A percentile compares a stretch with the other conserved stretches of the same genome.
These are phyloP conservation scores for Cynaeus angustus DNA, from an alignment of 2,888 invertebrate genomes.

Conservation along the genomic window DNA sequence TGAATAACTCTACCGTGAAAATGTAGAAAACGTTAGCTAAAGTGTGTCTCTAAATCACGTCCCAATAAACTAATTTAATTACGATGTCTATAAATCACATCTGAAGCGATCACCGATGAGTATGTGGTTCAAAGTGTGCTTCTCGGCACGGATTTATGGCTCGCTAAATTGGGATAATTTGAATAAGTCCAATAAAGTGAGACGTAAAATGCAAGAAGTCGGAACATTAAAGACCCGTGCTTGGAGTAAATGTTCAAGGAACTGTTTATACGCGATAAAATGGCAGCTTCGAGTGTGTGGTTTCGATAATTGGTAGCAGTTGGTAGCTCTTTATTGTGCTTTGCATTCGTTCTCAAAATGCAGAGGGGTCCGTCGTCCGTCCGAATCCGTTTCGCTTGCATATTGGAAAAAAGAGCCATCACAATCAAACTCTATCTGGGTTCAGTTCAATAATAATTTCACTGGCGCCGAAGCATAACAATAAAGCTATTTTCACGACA, in stretches of 20 bases:
- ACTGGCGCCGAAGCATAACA: conserved; percentile 42
- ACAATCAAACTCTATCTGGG: conserved; percentile 16
- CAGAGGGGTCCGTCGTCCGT: conserved; percentile 4
- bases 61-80: conserved; percentile 44
- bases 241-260: conserved; percentile 36
- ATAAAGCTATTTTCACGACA: conserved; percentile 47
- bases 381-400: conserved; percentile 2
- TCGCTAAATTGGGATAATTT: conserved; percentile 49
- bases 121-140: conserved; percentile 29
- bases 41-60: conserved; percentile 33
- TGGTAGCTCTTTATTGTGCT: conserved; percentile 27
- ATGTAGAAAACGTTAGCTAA: conserved; percentile 34
- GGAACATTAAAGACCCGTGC: conserved; percentile 34
- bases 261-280: conserved; percentile 40
- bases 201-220: conserved; percentile 41
- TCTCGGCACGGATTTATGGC: conserved; percentile 38
- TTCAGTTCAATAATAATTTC: conserved; percentile 29
- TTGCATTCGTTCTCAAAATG: conserved; percentile 6
- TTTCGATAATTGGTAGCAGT: conserved; percentile 41
- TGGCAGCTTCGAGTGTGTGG: conserved; percentile 28
- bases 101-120: conserved; percentile 32
- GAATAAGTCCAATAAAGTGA: conserved; percentile 44
- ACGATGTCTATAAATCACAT: conserved; percentile 37
- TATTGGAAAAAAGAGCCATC: conserved; percentile 11
- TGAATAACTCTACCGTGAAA: conserved; percentile 31